Evolutionary conservation across 2,888 invertebrate species (phyloP).

Genomic region (Lithophane socia): DNA sequence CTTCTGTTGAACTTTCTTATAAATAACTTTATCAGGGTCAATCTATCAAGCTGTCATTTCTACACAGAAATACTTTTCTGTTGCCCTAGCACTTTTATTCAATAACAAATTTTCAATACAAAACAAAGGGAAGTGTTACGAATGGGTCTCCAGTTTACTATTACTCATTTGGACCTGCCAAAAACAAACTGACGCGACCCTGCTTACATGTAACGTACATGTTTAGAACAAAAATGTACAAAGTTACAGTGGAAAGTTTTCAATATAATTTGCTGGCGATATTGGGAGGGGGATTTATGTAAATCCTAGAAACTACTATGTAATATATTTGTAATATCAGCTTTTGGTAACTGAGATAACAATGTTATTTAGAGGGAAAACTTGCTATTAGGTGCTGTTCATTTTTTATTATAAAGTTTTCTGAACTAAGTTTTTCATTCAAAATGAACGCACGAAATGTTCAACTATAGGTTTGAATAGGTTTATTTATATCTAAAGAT

Average conservation of each 20-base stretch:
- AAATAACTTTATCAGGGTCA: constrained; percentile 76
- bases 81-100: constrained; percentile 70
- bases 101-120: constrained; percentile 71
- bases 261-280: constrained; percentile 45
- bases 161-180: constrained; percentile 77
- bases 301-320: constrained; percentile 43
- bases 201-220: constrained; percentile 47
- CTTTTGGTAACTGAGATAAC: constrained; percentile 28
- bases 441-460: background rate
- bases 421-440: background rate
- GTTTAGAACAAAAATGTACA: constrained; percentile 56
- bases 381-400: constrained; percentile 9
- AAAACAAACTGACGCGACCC: constrained; percentile 62
- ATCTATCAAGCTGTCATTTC: constrained; percentile 80
- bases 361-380: constrained; percentile 20
- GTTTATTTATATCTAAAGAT: background rate
- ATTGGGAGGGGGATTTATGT: constrained; percentile 27
- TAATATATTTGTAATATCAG: constrained; percentile 33
- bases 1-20: constrained; percentile 69
- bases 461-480: background rate
- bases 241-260: constrained; percentile 43
- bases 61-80: constrained; percentile 73
- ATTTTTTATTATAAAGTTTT: constrained; percentile 14
- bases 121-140: constrained; percentile 70
- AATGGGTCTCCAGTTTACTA: constrained; percentile 75